These are phyloP conservation scores for Parnassius smintheus DNA, from an alignment of 2,888 invertebrate genomes.

Conservation along the genomic window DNA sequence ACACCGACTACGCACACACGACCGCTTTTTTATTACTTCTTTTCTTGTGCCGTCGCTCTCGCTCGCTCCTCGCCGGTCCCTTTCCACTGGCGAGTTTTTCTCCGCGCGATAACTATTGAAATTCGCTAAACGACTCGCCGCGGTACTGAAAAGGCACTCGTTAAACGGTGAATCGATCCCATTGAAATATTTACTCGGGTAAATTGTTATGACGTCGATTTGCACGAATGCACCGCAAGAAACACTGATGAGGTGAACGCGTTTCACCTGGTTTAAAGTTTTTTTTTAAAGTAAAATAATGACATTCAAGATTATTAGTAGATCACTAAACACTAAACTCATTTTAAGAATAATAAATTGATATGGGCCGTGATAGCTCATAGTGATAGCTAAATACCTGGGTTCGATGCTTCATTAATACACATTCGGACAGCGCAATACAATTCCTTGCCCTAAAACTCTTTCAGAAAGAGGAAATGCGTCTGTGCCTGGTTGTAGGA, in stretches of 20 bases:
- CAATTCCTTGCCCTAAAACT: no score
- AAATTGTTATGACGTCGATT: constrained; percentile 60
- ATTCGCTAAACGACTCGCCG: constrained; percentile 80
- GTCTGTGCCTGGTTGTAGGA: no score
- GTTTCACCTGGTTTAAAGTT: no score
- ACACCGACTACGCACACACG: constrained; percentile 77
- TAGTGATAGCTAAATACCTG: no score
- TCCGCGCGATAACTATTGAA: constrained; percentile 80
- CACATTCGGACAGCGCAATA: no score
- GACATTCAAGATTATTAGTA: no score
- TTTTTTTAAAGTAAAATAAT: no score
- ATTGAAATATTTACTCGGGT: constrained; percentile 74
- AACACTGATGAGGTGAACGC: neutral
- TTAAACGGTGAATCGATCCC: constrained; percentile 77
- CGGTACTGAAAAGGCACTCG: constrained; percentile 79
- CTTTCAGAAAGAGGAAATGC: no score
- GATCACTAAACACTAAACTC: no score
- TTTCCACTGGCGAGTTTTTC: constrained; percentile 72
- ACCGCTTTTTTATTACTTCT: constrained; percentile 79
- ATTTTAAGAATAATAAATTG: no score
- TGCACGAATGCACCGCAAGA: constrained; percentile 41
- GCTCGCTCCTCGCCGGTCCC: constrained; percentile 62
- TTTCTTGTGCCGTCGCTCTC: constrained; percentile 69
- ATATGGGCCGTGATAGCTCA: no score
- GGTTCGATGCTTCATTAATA: no score